phyloP scores from a whole-genome alignment of 2,888 invertebrate species.

The Byasa hedistus region DNA sequence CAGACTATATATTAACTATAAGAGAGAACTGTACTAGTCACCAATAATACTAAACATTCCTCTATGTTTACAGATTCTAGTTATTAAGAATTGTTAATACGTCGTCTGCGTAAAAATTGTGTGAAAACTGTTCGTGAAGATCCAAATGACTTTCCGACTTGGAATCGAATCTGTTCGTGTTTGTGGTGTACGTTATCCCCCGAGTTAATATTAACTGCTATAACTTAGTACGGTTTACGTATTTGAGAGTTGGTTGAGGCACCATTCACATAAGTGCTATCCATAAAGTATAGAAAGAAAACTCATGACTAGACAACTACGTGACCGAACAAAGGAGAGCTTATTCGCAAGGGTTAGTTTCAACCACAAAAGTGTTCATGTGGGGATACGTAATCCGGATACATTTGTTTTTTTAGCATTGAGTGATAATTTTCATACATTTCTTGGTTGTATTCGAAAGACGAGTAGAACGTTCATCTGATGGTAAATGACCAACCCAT shows the following conservation, averaged over 20 bases:
- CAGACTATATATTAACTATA: no score
- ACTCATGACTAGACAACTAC: constrained; percentile 24
- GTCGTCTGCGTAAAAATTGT: no score
- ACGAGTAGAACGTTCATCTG: no score
- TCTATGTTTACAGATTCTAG: no score
- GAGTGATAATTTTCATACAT: no score
- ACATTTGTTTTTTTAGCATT: background rate
- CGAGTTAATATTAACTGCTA: background rate
- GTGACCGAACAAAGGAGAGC: constrained; percentile 26
- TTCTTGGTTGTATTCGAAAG: background rate
- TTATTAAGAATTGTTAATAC: no score
- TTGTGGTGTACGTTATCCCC: background rate
- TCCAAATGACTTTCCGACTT: background rate
- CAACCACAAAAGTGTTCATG: background rate
- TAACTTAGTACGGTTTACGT: background rate
- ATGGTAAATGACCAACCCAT: no score
- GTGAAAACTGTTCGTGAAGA: no score
- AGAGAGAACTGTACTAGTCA: no score
- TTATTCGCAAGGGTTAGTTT: constrained; percentile 15
- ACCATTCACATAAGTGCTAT: constrained; percentile 12
- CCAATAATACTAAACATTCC: no score
- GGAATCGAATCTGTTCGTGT: background rate
- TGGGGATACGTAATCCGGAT: background rate
- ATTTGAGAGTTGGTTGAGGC: constrained; percentile 13
- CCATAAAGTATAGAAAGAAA: constrained; percentile 17